Base-by-base conservation (phyloP, 2,888 invertebrate genomes). In the Phortica okadai region DNA sequence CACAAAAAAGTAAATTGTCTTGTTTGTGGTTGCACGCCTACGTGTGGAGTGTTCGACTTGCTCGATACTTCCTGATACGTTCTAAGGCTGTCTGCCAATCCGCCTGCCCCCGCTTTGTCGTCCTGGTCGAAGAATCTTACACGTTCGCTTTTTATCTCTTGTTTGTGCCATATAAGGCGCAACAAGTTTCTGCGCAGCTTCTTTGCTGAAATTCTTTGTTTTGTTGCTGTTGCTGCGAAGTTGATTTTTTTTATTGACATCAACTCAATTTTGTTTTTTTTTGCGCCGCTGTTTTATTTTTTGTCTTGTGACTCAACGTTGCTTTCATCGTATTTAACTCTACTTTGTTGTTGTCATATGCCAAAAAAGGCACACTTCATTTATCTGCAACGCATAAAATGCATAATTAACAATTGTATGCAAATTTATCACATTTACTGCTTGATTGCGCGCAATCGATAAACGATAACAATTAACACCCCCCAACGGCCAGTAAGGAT, bases 111-210 rank as follows among this genome's bases (percentile, higher is more conserved):
- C 6, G 50, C 14, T 3, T 50, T 8, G 50, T 50, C 50, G 14
- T 33, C 33, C 33, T 33, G 33, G 0, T 33, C 33, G 33, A 33
- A 56, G n/a, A 62, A 62, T 62, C 25, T 5, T 25, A 6, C 8
- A 33, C 33, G 33, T 33, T 33, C 33, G 33, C 33, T 33, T 5
- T 33, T 33, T 33, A 50, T 50, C 50, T 8, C 50, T 8, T 50
- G 8, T 50, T 59, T n/a, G 25, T 6, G 6, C 70, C 70, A 54
- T 72, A 54, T 72, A 72, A 44, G 70, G 70, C 10, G 70, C 70
- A 72, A 72, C 70, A 72, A 56, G 70, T 72, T 72, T 54, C 70
- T 72, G 70, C 7, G 25, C 69, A 69, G 21, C 56, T 54, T 56
- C 70, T 56, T 67, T 66, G 62, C 10, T 14, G 4, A 10, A 10